Evolutionary conservation across 1,140 invertebrate genomes (phyloP).

Genomic region (Drosophila sucinea): DNA sequence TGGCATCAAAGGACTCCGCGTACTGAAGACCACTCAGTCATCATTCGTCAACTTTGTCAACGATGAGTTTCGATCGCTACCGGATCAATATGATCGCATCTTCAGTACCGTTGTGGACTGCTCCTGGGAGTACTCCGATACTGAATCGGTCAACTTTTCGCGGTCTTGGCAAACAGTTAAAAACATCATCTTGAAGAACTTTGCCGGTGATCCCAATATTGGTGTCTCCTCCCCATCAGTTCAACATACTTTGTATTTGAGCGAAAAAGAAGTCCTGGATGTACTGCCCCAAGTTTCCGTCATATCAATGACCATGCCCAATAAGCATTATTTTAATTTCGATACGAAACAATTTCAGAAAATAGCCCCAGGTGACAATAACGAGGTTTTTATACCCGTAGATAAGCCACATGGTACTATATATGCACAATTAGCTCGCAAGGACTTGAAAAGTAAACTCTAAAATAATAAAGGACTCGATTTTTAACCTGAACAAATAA

Average conservation of each 20-base stretch:
- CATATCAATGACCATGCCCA: slow-evolving; percentile 90
- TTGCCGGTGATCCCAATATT: slow-evolving; percentile 87
- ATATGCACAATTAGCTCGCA: slow-evolving; percentile 87
- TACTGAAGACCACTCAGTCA: slow-evolving; percentile 90
- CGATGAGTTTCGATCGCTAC: slow-evolving; percentile 89
- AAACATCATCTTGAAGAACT: slow-evolving; percentile 88
- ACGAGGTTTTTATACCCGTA: slow-evolving; percentile 89
- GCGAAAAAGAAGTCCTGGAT: slow-evolving; percentile 87
- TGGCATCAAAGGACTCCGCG: slow-evolving; percentile 87
- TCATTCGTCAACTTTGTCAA: slow-evolving; percentile 90
- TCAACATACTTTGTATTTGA: slow-evolving; percentile 89
- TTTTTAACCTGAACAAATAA: too few species aligned
- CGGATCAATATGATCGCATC: slow-evolving; percentile 89
- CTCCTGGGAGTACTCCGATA: slow-evolving; percentile 88
- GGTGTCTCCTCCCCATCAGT: slow-evolving; percentile 90
- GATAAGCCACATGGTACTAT: slow-evolving; percentile 91
- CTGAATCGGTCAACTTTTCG: slow-evolving; percentile 87
- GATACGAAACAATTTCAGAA: slow-evolving; percentile 88
- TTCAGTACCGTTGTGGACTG: slow-evolving; percentile 89
- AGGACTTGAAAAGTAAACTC: slow-evolving; percentile 83
- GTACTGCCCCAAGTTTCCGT: slow-evolving; percentile 86
- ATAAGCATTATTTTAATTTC: slow-evolving; percentile 90
- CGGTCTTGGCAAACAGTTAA: slow-evolving; percentile 87
- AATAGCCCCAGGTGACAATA: slow-evolving; percentile 85
- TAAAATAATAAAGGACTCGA: slow-evolving; percentile 18